Evolutionary conservation across 2,888 invertebrate species (phyloP), one percentile per base, ranked within the genome.

Genomic region (Synanthedon vespiformis): DNA sequence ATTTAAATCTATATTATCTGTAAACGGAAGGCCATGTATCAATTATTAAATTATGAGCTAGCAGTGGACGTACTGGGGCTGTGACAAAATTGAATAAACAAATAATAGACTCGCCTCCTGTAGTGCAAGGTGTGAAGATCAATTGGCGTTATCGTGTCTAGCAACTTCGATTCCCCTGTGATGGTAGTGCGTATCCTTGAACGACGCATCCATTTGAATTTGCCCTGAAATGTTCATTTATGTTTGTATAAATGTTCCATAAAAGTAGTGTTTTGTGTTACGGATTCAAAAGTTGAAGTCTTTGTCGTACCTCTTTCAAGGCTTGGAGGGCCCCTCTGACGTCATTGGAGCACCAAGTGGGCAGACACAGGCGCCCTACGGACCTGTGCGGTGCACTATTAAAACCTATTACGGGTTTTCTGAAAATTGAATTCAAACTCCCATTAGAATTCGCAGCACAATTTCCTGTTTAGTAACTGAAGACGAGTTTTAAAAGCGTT

Each of bases 331-430:
- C 95, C 61, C 92, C 91, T 54, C 90, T 89, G 51, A 97, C 91
- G 69, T 95, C 91, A 27, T 91, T 89, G 0, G 97, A 95, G 71
- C 94, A 96, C 75, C 93, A 90, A 53, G 93, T 93, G 8, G 97
- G 94, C 53, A 99, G 80, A 87, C 98, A 96, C 5, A 99, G 90
- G 61, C 95, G 91, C 0, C 99, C 99, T 65, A 97, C 97, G 0
- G 99, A 99, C 62, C 94, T 92, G 63, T 91, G 90, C 0, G 98
- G 98, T 71, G 98, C 95, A 14, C 98, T 98, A 85, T 99, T 99
- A 65, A 99, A 94, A 0, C 99, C 99, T 64, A 99, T 92, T 54
- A 99, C 94, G n/a, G 98, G 96, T 68, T 95, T 98, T 58, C 91
- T 90, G 66, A 81, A 63, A 65, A 51, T 8, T 3, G 5, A 54